Evolutionary conservation across 2,888 invertebrate genomes (phyloP).

Genomic region (Eilema caniola): DNA sequence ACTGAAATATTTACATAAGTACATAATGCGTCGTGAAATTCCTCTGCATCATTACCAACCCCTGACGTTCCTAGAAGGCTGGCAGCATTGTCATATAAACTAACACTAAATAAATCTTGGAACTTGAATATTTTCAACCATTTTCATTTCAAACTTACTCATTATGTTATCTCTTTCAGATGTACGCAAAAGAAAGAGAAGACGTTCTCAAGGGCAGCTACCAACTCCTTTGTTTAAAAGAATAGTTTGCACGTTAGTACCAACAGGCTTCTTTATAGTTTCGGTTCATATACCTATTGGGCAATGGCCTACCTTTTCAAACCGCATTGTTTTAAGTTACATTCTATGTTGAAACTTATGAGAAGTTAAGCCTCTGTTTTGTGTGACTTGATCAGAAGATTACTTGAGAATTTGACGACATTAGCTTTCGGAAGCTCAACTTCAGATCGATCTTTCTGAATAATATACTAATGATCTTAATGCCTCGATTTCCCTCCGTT

Average conservation of each 20-base stretch:
- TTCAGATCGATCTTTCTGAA: too few relatives aligned
- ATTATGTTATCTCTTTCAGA: background rate
- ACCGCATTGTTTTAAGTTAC: background rate
- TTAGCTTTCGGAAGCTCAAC: too few relatives aligned
- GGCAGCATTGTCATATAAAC: too few relatives aligned
- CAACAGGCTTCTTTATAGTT: background rate
- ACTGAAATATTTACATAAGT: too few relatives aligned
- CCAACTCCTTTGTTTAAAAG: background rate
- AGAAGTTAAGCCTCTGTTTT: background rate
- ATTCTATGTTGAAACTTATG: slow-evolving; percentile 3
- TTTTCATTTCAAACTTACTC: background rate
- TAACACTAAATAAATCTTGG: too few relatives aligned
- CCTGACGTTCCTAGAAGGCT: too few relatives aligned
- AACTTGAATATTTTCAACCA: background rate
- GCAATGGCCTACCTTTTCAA: background rate
- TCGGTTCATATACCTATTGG: background rate
- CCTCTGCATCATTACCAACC: too few relatives aligned
- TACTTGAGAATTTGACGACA: background rate
- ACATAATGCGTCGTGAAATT: too few relatives aligned
- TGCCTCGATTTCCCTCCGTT: too few relatives aligned
- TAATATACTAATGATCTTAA: too few relatives aligned
- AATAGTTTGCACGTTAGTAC: background rate
- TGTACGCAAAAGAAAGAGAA: background rate
- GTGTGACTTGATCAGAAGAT: background rate
- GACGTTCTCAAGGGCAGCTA: slow-evolving; percentile 5